phyloP scores from a whole-genome alignment of 2,888 invertebrate genomes.

The Cyrtodaria siliqua region DNA sequence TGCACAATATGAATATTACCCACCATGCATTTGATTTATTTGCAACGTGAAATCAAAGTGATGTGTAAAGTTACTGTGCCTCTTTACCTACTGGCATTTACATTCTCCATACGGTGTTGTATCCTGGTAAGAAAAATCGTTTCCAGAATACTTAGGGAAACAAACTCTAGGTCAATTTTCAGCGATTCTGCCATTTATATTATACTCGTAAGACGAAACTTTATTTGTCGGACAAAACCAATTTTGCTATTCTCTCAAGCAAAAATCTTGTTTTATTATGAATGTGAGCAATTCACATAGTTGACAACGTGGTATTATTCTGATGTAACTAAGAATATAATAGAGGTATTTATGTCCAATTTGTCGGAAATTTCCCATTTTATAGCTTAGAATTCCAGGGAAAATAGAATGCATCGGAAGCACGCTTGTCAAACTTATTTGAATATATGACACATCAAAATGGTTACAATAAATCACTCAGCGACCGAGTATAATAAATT shows the following conservation, averaged over 20 bases:
- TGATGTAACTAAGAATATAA: constrained; percentile 43
- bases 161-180: too few species aligned
- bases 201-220: not conserved
- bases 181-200: too few species aligned
- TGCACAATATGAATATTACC: too few species aligned
- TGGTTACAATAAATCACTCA: constrained; percentile 25
- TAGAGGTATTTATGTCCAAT: constrained; percentile 45
- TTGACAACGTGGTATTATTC: constrained; percentile 34
- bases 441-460: constrained; percentile 45
- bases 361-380: constrained; percentile 31
- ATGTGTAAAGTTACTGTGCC: too few species aligned
- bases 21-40: too few species aligned
- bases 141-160: too few species aligned
- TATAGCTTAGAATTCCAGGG: constrained; percentile 9
- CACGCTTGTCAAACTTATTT: constrained; percentile 40
- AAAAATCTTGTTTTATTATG: constrained; percentile 40
- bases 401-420: constrained; percentile 10
- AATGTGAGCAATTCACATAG: constrained; percentile 21
- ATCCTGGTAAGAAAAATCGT: too few species aligned
- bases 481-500: too few species aligned
- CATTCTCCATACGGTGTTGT: too few species aligned
- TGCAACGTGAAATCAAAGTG: too few species aligned
- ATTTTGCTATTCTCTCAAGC: constrained; percentile 21
- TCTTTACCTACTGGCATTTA: too few species aligned
- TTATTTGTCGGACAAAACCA: constrained; percentile 26